Evolutionary conservation across 1,140 invertebrate species (phyloP), one percentile per base, ranked within the genome.

Genomic region (Thalassaphorura encarpata): DNA sequence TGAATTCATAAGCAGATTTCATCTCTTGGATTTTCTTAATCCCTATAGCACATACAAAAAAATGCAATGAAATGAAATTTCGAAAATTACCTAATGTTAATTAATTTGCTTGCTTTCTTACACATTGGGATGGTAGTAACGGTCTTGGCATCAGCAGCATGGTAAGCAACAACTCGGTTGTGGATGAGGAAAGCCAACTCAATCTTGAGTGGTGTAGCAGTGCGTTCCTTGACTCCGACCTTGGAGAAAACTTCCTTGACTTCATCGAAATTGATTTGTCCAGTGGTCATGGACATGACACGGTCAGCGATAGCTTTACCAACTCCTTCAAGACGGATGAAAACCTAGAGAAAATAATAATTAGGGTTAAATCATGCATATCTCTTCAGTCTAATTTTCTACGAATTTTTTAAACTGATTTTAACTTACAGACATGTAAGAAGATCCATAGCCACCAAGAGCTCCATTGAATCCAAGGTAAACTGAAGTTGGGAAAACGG

Each of bases 311-410:
- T 18, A 24, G 63, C 41, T 39, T 61, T 61, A 21, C 63, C 63
- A 26, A 64, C 19, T 46, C 63, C 63, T 56, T 64, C 63, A 26
- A 61, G 26, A 54, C 63, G 63, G 52, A 61, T 19, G 54, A 61
- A 64, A n/a, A 52, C 15, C 58, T 60, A 27, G n/a, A 50, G 45
- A 24, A 51, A 47, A 40, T 24, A 39, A 1, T 18, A 46, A 48
- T 23, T n/a, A 29, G n/a, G 15, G n/a, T 23, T 18, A 51, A 43
- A 53, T 27, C 15, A 21, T n/a, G n/a, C n/a, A n/a, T n/a, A n/a
- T n/a, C n/a, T n/a, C n/a, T n/a, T n/a, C n/a, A n/a, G n/a, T n/a
- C 42, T 11, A 13, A 48, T 48, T 50, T 15, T 39, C 19, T 8
- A 6, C 21, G 8, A 40, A 23, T 13, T n/a, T n/a, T n/a, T n/a